Evolutionary conservation across 2,888 invertebrate genomes (phyloP).

Genomic region (Coremacera marginata): DNA sequence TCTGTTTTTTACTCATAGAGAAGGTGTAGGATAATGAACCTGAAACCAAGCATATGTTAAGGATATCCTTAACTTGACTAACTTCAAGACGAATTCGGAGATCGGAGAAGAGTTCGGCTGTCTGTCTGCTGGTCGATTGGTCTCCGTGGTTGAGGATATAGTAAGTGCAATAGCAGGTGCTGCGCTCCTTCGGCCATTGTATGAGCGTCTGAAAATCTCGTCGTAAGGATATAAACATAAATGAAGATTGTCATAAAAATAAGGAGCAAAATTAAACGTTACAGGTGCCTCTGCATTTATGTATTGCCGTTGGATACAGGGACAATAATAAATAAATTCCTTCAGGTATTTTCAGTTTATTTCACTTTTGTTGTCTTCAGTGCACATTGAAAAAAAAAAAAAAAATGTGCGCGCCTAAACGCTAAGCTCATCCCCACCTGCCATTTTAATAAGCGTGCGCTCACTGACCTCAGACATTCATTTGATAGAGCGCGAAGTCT

Average conservation of each 20-base stretch:
- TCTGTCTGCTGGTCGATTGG: background rate
- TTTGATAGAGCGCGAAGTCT: background rate
- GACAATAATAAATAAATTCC: constrained; percentile 23
- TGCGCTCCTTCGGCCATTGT: constrained; percentile 9
- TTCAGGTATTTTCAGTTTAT: constrained; percentile 25
- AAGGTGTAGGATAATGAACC: constrained; percentile 39
- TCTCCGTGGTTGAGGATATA: constrained; percentile 22
- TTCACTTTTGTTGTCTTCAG: constrained; percentile 12
- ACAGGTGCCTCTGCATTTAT: constrained; percentile 33
- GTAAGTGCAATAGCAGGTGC: constrained; percentile 37
- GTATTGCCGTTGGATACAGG: constrained; percentile 12
- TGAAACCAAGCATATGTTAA: constrained; percentile 37
- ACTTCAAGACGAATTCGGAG: constrained; percentile 8
- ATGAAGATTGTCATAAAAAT: constrained; percentile 39
- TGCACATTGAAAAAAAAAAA: background rate
- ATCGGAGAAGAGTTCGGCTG: background rate
- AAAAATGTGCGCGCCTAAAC: constrained; percentile 15
- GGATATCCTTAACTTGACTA: constrained; percentile 21
- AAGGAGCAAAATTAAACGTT: constrained; percentile 34
- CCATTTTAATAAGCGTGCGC: constrained; percentile 16
- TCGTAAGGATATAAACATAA: constrained; percentile 33
- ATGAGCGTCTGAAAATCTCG: constrained; percentile 31
- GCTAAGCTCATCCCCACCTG: constrained; percentile 23
- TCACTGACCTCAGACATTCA: constrained; percentile 35
- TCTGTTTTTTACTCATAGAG: constrained; percentile 29